These are phyloP conservation scores for Philopotamus ludificatus DNA, from an alignment of 1,140 invertebrate genomes.

Conservation along the genomic window DNA sequence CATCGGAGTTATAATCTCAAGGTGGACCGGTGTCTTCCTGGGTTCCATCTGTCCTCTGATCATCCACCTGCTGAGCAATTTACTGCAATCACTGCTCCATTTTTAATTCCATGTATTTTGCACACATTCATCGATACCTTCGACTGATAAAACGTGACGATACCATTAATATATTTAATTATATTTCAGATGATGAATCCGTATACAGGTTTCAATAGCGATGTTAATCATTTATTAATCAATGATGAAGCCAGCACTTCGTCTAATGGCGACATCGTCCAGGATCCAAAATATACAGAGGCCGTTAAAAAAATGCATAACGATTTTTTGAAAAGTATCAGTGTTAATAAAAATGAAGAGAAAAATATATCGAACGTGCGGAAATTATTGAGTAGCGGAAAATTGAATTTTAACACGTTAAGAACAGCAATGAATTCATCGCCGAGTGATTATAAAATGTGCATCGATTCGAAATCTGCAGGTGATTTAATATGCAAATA, in stretches of 20 bases:
- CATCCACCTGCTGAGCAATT: neutral
- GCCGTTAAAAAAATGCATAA: slow-evolving; percentile 23
- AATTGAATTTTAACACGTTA: slow-evolving; percentile 24
- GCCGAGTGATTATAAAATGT: too few species aligned
- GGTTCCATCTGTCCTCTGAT: slow-evolving; percentile 7
- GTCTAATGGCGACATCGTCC: too few species aligned
- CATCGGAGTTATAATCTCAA: slow-evolving; percentile 1
- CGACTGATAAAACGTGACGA: neutral
- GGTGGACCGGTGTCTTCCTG: slow-evolving; percentile 9
- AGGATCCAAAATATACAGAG: slow-evolving; percentile 28
- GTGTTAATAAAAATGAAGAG: neutral
- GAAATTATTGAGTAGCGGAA: neutral
- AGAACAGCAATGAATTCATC: slow-evolving; percentile 11
- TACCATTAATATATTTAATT: neutral
- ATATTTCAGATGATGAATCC: too few species aligned
- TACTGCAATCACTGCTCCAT: slow-evolving; percentile 2
- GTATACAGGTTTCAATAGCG: too few species aligned
- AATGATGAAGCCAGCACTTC: too few species aligned
- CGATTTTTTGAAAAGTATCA: neutral
- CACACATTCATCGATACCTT: neutral
- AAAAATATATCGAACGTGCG: slow-evolving; percentile 3
- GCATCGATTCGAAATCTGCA: too few species aligned
- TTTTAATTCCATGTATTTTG: neutral
- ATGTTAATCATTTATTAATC: neutral
- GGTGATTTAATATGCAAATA: too few species aligned